Percentiles rank a stretch among this genome's conserved stretches.
phyloP scores from a whole-genome alignment of 35 echinoderm and acorn worm species.

The Heliocidaris tuberculata region DNA sequence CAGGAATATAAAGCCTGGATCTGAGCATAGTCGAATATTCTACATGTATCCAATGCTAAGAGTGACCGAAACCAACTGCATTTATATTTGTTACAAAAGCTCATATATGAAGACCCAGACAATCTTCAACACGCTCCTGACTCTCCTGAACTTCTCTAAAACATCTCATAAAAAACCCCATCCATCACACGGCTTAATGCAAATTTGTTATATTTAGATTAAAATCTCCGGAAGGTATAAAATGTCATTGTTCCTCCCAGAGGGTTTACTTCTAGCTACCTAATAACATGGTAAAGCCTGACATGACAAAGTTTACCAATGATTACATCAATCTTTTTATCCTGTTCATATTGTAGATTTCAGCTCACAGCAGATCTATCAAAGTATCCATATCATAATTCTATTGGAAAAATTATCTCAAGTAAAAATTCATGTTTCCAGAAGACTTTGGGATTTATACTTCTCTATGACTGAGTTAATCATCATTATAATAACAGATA shows the following conservation, averaged over 20 bases:
- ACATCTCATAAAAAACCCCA: background rate
- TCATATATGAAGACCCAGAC: background rate
- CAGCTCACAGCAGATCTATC: background rate
- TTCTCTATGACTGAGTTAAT: no score
- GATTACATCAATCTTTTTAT: background rate
- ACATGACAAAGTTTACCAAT: background rate
- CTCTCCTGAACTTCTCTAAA: background rate
- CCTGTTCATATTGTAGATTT: background rate
- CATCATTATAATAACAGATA: no score
- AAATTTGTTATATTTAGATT: constrained; percentile 13
- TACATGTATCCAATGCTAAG: no score
- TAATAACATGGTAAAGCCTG: background rate
- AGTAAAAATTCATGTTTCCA: no score
- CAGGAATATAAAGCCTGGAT: no score
- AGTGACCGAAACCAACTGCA: no score
- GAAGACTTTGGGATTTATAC: no score
- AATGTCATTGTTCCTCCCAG: background rate
- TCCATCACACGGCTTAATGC: background rate
- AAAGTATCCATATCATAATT: background rate
- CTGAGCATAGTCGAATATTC: no score
- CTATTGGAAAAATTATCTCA: no score
- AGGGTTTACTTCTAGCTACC: background rate
- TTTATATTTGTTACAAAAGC: no score
- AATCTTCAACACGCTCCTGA: background rate
- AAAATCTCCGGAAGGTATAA: background rate